Evolutionary conservation across 2,797 vertebrate species (phyloP).

Genomic region (Myotis myotis): DNA sequence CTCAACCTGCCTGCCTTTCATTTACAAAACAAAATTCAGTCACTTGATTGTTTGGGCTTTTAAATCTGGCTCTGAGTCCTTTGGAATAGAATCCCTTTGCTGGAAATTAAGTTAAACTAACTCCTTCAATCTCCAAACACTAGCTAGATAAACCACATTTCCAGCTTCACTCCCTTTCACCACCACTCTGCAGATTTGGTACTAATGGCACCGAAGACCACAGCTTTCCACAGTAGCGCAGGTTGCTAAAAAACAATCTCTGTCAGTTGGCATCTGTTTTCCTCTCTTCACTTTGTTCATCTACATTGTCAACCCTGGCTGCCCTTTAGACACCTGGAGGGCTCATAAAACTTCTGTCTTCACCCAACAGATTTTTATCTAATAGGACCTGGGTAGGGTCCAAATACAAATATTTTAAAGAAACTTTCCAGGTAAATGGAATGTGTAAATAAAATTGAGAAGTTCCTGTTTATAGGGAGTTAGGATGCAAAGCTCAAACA

Average conservation of each 20-base stretch:
- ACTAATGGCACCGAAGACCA: background rate
- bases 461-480: background rate
- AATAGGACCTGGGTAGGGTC: background rate
- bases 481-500: background rate
- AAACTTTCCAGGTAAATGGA: background rate
- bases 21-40: slow-evolving; percentile 42
- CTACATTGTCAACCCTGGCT: background rate
- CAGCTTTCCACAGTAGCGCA: background rate
- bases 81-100: slow-evolving; percentile 26
- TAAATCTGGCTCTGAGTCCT: background rate
- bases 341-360: background rate
- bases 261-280: background rate
- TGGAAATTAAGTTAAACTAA: slow-evolving; percentile 57
- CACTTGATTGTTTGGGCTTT: slow-evolving; percentile 37
- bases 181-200: background rate
- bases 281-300: background rate
- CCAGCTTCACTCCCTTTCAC: background rate
- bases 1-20: background rate
- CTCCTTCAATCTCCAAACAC: background rate
- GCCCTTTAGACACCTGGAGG: background rate
- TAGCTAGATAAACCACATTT: background rate
- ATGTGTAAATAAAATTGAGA: background rate
- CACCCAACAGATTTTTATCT: background rate
- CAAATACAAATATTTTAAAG: background rate
- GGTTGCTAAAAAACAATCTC: background rate